Evolutionary conservation across 1,140 invertebrate species (phyloP), one percentile per base, ranked within the genome.

Genomic region (Seison nebaliae): DNA sequence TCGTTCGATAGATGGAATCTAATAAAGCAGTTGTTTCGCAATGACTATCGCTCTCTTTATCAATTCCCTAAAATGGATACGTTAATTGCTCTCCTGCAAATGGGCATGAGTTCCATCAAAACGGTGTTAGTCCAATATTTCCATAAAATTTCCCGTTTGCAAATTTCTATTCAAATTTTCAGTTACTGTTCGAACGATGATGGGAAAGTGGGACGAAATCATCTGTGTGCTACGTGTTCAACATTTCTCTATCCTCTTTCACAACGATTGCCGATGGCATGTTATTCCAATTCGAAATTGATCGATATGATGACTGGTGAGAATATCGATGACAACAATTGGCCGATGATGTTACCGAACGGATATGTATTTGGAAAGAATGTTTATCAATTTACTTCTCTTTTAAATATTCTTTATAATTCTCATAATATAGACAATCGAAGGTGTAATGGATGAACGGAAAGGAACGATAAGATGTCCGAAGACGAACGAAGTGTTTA

Each of bases 281-380:
- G 94, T 63, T 86, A 80, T 56, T 78, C 80, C 16, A 83, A 93
- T 55, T 60, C 79, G 41, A 69, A 77, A 28, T 65, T 96, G 3
- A 76, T 94, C 45, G 88, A 79, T 52, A 70, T 73, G 46, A 75
- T 91, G 43, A 79, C 76, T 34, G 77, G 79, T 5, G 66, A 75
- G 45, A 73, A 78, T n/a, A 63, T 96, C 30, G 88, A 94, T 63
- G 86, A 94, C 59, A 72, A 93, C 56, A 94, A 96, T 61, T 76
- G 75, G 45, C 86, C 88, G 0, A 77, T 94, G 72, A 83, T 88
- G 71, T 67, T 94, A 55, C 86, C 88, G 26, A 94, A 94, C 65
- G 84, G 84, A 37, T 75, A 81, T 59, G 79, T 93, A 33, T 93
- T 91, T 60, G 84, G 86, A n/a, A 76, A 79, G 60, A 70, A 76